phyloP scores from a whole-genome alignment of 2,797 vertebrate species.

The Eulemur coronatus region DNA sequence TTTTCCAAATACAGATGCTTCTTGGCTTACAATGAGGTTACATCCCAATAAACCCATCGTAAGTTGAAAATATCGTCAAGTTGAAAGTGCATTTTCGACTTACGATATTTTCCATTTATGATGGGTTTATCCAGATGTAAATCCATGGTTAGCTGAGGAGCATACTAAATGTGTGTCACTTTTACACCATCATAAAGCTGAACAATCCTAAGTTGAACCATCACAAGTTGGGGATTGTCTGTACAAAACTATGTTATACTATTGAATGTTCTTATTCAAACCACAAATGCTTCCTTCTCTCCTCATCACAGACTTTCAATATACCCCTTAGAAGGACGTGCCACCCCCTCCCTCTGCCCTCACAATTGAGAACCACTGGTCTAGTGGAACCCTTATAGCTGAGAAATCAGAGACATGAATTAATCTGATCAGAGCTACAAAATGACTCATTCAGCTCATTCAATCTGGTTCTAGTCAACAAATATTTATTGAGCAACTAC shows the following conservation, averaged over 20 bases:
- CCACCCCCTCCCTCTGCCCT: background rate
- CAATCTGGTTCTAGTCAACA: background rate
- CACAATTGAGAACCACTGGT: background rate
- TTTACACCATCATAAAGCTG: background rate
- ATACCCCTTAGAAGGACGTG: background rate
- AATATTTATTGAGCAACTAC: background rate
- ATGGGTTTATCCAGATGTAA: background rate
- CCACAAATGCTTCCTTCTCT: background rate
- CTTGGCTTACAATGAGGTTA: background rate
- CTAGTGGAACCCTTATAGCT: background rate
- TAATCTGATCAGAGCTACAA: background rate
- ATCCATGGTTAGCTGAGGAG: background rate
- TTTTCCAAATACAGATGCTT: background rate
- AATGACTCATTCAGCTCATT: background rate
- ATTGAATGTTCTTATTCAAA: background rate
- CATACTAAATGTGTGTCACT: background rate
- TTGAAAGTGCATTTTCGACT: background rate
- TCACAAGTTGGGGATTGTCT: background rate
- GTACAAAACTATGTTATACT: background rate
- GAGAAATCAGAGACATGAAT: background rate
- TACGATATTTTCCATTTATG: background rate
- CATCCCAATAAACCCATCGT: background rate
- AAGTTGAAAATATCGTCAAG: background rate
- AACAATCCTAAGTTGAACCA: background rate
- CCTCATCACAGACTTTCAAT: background rate